These are phyloP conservation scores for Pristiophorus japonicus DNA, from an alignment of 2,113 vertebrate species.

Conservation along the genomic window DNA sequence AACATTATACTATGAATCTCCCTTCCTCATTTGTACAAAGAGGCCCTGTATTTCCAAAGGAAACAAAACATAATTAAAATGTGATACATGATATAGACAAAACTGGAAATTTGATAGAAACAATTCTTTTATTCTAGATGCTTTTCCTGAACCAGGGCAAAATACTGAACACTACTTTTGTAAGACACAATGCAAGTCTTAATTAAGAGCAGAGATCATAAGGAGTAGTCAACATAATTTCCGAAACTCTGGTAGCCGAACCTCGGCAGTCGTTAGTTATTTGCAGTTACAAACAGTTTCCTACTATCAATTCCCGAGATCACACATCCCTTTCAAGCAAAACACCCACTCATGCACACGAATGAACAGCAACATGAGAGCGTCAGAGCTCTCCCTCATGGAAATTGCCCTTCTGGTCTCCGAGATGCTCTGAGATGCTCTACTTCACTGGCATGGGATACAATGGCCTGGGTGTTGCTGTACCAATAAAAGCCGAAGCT, in stretches of 20 bases:
- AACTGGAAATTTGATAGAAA: neutral
- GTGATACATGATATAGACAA: neutral
- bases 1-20: neutral
- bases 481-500: too few species aligned
- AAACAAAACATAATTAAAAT: neutral
- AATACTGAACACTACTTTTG: neutral
- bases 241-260: too few species aligned
- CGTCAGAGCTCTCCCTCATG: too few species aligned
- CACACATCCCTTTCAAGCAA: too few species aligned
- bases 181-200: neutral
- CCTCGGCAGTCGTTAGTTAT: too few species aligned
- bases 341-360: too few species aligned
- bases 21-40: neutral
- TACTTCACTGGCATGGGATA: too few species aligned
- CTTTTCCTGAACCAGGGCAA: neutral
- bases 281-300: too few species aligned
- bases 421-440: neutral
- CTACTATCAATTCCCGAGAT: too few species aligned
- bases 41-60: neutral
- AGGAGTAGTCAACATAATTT: neutral
- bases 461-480: neutral
- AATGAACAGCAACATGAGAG: too few species aligned
- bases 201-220: neutral
- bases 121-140: neutral
- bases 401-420: neutral